These are phyloP conservation scores for Platypus cylindrus DNA, from an alignment of 2,888 invertebrate genomes.

Conservation along the genomic window DNA sequence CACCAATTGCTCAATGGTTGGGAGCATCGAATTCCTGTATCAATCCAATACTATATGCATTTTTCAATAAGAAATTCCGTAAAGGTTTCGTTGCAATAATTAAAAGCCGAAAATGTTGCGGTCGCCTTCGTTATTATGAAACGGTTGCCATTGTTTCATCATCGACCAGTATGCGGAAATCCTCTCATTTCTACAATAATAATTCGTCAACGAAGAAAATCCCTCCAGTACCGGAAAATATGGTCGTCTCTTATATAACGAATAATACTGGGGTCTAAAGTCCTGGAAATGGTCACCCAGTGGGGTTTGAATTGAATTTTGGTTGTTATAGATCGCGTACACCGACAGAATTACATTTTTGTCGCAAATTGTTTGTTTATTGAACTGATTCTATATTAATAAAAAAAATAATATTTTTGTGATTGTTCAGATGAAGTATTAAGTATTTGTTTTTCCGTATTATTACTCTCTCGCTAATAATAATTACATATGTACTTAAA, in stretches of 20 bases:
- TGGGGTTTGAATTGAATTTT: slow-evolving; percentile 4
- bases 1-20: slow-evolving; percentile 84
- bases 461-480: too few relatives aligned
- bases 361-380: too few relatives aligned
- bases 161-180: slow-evolving; percentile 73
- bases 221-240: slow-evolving; percentile 30
- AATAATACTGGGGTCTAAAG: slow-evolving; percentile 63
- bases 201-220: slow-evolving; percentile 38
- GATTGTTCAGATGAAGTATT: too few relatives aligned
- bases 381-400: too few relatives aligned
- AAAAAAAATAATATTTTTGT: too few relatives aligned
- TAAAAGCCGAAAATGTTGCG: slow-evolving; percentile 52
- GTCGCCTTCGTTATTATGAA: slow-evolving; percentile 51
- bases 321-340: too few relatives aligned
- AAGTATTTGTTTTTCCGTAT: too few relatives aligned
- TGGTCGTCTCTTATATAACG: slow-evolving; percentile 42
- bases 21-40: slow-evolving; percentile 92
- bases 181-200: slow-evolving; percentile 70
- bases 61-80: slow-evolving; percentile 88
- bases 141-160: slow-evolving; percentile 68
- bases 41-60: slow-evolving; percentile 87
- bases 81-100: slow-evolving; percentile 81
- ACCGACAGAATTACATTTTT: too few relatives aligned
- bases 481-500: too few relatives aligned
- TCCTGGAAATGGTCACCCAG: slow-evolving; percentile 23